Base-by-base conservation (phyloP, 2,113 vertebrate genomes). In the Pardalotus punctatus region DNA sequence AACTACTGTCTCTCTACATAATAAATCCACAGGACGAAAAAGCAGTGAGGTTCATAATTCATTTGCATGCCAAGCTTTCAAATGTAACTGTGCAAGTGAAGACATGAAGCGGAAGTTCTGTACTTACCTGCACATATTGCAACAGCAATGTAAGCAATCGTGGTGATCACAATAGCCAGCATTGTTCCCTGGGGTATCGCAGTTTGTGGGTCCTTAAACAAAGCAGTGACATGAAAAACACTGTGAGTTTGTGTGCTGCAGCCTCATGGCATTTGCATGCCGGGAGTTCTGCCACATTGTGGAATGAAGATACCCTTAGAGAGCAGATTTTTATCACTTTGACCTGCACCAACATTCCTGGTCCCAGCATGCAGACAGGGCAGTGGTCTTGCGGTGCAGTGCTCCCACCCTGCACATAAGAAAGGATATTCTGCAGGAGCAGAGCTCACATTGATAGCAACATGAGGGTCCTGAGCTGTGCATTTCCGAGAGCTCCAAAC, bases 121-220 rank as follows among this genome's bases (percentile, higher is more conserved):
- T 60, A 95, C 99, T 99, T 96, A 99, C 99, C 97, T 88, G 98
- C 98, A 96, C 98, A 99, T 71, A 99, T 95, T 29, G 98, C 99
- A 47, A 99, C 98, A 1, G 4, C 99, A 47, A 99, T 76, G 92
- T 99, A 99, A 54, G 98, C 98, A 3, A 99, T 0, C 1, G 98
- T 98, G 47, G 99, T 99, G 86, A 99, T 98, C 20, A 99, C 12
- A 81, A 99, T 99, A 95, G 99, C 99, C 96, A 99, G 95, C 98
- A 99, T 98, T 15, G 99, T 99, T 51, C 99, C 99, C 97, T 99
- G 99, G 45, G 99, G 99, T 86, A 99, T 98, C 7, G 99, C 99
- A 43, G 16, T 95, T 92, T 99, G 99, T 33, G 99, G 96, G 87
- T 99, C 99, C 99, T 99, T 81, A 78, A 94, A 89, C 28, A 90